These are phyloP conservation scores for Grus americana DNA, from an alignment of 2,113 vertebrate genomes.

Conservation along the genomic window DNA sequence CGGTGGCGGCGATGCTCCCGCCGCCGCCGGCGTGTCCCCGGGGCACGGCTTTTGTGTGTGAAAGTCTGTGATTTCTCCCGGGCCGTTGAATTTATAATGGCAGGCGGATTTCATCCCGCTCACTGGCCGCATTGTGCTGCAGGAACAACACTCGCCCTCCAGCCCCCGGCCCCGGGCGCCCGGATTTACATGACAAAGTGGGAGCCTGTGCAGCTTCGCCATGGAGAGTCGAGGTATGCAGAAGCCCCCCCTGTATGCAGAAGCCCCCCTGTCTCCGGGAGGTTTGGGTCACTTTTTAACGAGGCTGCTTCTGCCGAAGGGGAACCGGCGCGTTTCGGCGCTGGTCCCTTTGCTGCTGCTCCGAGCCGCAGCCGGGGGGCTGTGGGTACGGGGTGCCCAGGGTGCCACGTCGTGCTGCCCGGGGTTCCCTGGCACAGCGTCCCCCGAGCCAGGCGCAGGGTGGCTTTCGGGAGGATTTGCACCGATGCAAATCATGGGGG, in stretches of 20 bases:
- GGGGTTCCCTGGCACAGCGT: neutral
- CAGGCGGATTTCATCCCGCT: conserved; percentile 49
- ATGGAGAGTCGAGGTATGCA: conserved; percentile 69
- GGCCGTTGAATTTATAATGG: conserved; percentile 58
- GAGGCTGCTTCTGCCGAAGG: neutral
- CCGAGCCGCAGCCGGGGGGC: neutral
- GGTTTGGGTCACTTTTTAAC: neutral
- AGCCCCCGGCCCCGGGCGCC: conserved; percentile 6
- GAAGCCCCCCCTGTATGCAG: neutral
- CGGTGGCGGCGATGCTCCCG: neutral
- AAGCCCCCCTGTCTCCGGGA: neutral
- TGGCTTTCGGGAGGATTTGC: neutral
- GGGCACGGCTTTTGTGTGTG: conserved; percentile 36
- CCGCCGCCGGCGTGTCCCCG: neutral
- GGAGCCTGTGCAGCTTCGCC: conserved; percentile 52
- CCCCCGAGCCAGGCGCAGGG: rapidly evolving
- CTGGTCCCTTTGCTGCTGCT: neutral
- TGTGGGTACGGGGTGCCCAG: neutral
- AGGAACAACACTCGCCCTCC: conserved; percentile 18
- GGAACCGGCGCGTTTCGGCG: rapidly evolving
- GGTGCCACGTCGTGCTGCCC: rapidly evolving
- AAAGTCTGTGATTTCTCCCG: conserved; percentile 31
- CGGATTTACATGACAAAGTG: conserved; percentile 77
- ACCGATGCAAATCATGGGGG: neutral
- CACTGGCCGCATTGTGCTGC: conserved; percentile 59